Conservation (phyloP, 92 coral and sea anemone species). For the Heteractis magnifica region DNA sequence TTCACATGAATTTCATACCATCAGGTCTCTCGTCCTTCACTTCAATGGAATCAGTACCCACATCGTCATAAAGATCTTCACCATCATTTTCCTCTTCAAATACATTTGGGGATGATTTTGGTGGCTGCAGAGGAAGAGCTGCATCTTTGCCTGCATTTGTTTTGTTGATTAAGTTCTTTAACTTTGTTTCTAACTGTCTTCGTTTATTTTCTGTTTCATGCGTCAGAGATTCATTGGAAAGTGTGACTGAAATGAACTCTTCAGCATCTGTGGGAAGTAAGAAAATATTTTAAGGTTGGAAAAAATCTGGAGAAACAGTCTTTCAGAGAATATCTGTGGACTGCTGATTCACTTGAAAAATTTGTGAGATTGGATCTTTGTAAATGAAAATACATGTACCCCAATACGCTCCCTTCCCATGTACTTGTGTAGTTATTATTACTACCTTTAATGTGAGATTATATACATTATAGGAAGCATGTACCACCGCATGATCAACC, state of each 20-base stretch:
- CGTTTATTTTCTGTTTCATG: conserved; percentile 74
- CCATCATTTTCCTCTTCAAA: conserved; percentile 14
- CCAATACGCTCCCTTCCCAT: too few species aligned
- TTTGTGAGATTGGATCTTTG: too few species aligned
- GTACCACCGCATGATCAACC: too few species aligned
- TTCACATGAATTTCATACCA: not conserved
- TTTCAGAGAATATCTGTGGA: too few species aligned
- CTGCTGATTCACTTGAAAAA: too few species aligned
- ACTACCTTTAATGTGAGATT: too few species aligned
- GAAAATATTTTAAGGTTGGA: too few species aligned
- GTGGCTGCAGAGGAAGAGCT: conserved; percentile 38
- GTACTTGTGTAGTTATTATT: too few species aligned
- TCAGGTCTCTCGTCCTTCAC: conserved; percentile 13
- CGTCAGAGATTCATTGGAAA: conserved; percentile 58
- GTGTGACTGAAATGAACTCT: conserved; percentile 63
- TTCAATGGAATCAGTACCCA: conserved; percentile 20
- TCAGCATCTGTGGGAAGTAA: conserved; percentile 61
- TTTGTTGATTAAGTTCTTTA: conserved; percentile 51
- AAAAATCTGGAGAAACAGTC: too few species aligned
- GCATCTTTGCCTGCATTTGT: not conserved
- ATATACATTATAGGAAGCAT: too few species aligned
- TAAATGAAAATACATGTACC: too few species aligned
- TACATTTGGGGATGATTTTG: not conserved
- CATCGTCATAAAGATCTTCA: conserved; percentile 65
- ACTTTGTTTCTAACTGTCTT: conserved; percentile 43